Evolutionary conservation across 2,113 vertebrate genomes (phyloP), one percentile per base, ranked within the genome.

Genomic region (Dasyurus viverrinus): DNA sequence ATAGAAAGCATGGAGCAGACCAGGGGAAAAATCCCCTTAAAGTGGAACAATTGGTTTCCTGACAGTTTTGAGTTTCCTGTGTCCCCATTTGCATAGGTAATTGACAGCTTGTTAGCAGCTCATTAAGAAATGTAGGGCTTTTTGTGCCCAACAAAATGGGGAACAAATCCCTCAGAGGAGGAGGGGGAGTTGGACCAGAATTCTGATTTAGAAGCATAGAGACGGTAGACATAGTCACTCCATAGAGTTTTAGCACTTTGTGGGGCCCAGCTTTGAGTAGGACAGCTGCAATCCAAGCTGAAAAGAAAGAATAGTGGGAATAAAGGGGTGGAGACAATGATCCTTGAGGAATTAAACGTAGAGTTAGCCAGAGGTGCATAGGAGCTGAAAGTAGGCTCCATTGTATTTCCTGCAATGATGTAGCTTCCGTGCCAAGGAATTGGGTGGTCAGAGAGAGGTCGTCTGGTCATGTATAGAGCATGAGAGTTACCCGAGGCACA

Each of bases 41-140:
- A 84, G 68, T 84, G n/a, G 68, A 84, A 84, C 84, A 2, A 0
- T 93, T 95, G 54, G 89, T 95, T 97, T 97, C 93, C 91, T 57
- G 92, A 54, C 94, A 55, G 12, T 26, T 30, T 55, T 94, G 53
- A 84, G 95, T 96, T 97, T 52, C 94, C 11, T 46, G 95, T 92
- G 90, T 96, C 94, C 92, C 95, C 92, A 96, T 97, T 97, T 97
- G 84, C 95, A 97, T 95, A 53, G 8, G 1, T 96, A 97, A 97
- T 94, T 95, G 94, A 97, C 97, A 96, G 93, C 54, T 97, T 53
- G 54, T 96, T 95, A 95, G 95, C 94, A 97, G 95, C 94, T 98
- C 94, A 95, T 97, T 97, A 98, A 90, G 47, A 97, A 95, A 98
- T 14, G 93, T 96, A 97, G 95, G 95, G 48, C 95, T 98, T 89